These are phyloP conservation scores for Drosophila gaucha DNA, from an alignment of 2,888 invertebrate species.

Conservation along the genomic window DNA sequence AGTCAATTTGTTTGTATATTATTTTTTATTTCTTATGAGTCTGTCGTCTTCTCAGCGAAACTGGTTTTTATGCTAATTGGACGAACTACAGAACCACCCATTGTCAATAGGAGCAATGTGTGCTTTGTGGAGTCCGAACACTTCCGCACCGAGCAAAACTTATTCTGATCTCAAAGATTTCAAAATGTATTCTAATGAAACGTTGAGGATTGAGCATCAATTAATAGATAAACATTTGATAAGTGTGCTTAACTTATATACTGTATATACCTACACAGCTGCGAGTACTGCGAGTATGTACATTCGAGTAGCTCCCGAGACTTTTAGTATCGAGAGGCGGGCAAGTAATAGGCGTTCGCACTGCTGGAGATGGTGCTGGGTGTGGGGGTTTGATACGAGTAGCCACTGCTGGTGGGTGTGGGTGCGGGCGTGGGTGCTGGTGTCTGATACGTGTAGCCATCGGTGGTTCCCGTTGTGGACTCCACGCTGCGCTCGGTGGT, in stretches of 20 bases:
- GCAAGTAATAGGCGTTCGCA: conserved; percentile 39
- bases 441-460: conserved; percentile 14
- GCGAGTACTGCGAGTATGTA: conserved; percentile 12
- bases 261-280: conserved; percentile 20
- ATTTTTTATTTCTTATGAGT: conserved; percentile 3
- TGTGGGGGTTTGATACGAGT: conserved; percentile 39
- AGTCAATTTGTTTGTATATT: conserved; percentile 4
- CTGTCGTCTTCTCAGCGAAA: conserved; percentile 27
- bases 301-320: conserved; percentile 1
- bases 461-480: not conserved
- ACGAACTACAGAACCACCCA: conserved; percentile 35
- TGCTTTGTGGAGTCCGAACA: conserved; percentile 12
- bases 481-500: conserved; percentile 47
- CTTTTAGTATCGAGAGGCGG: conserved; percentile 27
- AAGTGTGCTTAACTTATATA: conserved; percentile 8
- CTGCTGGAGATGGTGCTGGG: conserved; percentile 13
- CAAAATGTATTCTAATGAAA: conserved; percentile 33
- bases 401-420: conserved; percentile 32
- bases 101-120: conserved; percentile 37
- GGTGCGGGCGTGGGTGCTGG: conserved; percentile 9
- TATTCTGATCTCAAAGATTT: conserved; percentile 6
- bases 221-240: conserved; percentile 11
- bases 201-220: conserved; percentile 14
- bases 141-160: conserved; percentile 37
- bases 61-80: conserved; percentile 58